Conservation (phyloP, 2,113 vertebrate species). For the Alethe diademata region DNA sequence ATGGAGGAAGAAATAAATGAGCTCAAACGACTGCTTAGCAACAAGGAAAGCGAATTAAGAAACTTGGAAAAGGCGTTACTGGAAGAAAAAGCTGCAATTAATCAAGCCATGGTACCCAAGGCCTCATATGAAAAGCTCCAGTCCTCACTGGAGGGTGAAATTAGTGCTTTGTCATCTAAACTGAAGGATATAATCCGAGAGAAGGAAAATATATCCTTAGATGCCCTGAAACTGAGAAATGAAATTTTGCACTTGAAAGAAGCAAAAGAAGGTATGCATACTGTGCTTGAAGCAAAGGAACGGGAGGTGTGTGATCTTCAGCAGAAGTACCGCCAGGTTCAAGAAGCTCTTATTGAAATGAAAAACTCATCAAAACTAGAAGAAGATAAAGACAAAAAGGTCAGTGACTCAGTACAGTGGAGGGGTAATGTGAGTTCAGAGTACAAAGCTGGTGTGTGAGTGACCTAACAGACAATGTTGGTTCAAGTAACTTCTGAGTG, state of each 20-base stretch:
- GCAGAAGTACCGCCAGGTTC: slow-evolving; percentile 80
- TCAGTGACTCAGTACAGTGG: slow-evolving; percentile 24
- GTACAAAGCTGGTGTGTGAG: not conserved
- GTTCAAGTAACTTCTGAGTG: not conserved
- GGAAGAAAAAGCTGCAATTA: slow-evolving; percentile 75
- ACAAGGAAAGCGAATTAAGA: slow-evolving; percentile 79
- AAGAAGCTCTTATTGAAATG: slow-evolving; percentile 85
- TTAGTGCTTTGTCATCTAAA: slow-evolving; percentile 79
- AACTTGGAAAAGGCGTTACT: slow-evolving; percentile 80
- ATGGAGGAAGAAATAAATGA: slow-evolving; percentile 79
- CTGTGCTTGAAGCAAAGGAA: slow-evolving; percentile 72
- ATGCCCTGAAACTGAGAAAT: slow-evolving; percentile 82
- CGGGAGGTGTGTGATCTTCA: slow-evolving; percentile 75
- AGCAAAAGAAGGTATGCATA: slow-evolving; percentile 72
- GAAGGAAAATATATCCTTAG: slow-evolving; percentile 84
- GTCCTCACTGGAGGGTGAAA: slow-evolving; percentile 79
- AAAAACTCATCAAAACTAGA: slow-evolving; percentile 87
- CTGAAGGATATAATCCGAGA: slow-evolving; percentile 87
- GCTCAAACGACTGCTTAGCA: slow-evolving; percentile 77
- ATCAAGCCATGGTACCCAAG: slow-evolving; percentile 79
- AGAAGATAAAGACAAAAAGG: slow-evolving; percentile 95
- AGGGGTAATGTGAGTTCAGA: not conserved
- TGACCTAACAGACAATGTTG: not conserved
- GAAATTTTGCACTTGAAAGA: slow-evolving; percentile 78
- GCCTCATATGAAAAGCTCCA: slow-evolving; percentile 77